These are phyloP conservation scores for Pecten maximus DNA, from an alignment of 2,888 invertebrate genomes.

Conservation along the genomic window DNA sequence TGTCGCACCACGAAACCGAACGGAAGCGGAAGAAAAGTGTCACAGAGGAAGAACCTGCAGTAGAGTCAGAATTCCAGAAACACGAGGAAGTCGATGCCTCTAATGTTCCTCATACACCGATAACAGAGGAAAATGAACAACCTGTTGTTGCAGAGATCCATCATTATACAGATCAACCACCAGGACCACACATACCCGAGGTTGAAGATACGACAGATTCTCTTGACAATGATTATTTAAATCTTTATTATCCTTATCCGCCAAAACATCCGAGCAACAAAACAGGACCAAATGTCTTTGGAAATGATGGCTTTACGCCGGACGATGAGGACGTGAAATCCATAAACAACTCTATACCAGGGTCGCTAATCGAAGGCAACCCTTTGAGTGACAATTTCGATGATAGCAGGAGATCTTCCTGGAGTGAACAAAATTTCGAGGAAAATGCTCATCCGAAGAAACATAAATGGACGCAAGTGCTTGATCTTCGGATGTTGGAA, in stretches of 20 bases:
- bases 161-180: neutral
- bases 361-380: conserved; percentile 12
- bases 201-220: neutral
- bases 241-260: neutral
- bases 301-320: neutral
- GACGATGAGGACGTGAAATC: conserved; percentile 30
- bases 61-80: neutral
- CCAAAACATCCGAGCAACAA: neutral
- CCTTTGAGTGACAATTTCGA: neutral
- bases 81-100: neutral
- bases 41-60: neutral
- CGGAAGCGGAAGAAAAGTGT: neutral
- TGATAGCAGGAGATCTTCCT: neutral
- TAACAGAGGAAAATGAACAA: neutral
- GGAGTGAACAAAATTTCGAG: conserved; percentile 26
- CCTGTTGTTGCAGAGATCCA: neutral
- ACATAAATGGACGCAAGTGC: neutral
- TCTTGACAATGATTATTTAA: neutral
- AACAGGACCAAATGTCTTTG: neutral
- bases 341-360: neutral
- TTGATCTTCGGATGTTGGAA: conserved; percentile 18
- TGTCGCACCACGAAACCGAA: neutral
- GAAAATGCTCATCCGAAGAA: neutral
- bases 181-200: neutral
- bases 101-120: neutral